phyloP scores from a whole-genome alignment of 2,888 invertebrate species.

The Lysandra coridon region DNA sequence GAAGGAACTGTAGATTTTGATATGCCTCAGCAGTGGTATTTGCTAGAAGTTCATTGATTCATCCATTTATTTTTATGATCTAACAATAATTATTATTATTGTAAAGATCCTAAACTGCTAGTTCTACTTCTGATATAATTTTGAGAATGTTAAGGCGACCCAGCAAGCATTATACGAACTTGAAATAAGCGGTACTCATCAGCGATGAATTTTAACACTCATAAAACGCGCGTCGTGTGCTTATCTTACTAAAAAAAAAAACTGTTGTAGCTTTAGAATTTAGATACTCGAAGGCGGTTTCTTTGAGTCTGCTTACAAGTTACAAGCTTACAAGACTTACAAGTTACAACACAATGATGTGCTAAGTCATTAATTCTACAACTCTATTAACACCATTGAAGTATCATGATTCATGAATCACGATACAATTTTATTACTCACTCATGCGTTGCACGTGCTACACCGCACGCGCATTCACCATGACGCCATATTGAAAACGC shows the following conservation, averaged over 20 bases:
- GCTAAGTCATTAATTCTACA: constrained; percentile 9
- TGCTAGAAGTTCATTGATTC: neutral
- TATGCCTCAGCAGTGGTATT: neutral
- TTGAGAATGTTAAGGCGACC: neutral
- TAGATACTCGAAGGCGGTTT: neutral
- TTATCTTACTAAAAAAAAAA: neutral
- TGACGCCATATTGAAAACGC: constrained; percentile 46
- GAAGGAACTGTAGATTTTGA: constrained; percentile 7
- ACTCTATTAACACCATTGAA: constrained; percentile 7
- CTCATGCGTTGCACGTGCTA: constrained; percentile 37
- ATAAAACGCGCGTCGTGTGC: too few relatives aligned
- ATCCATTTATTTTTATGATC: neutral
- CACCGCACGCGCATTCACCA: constrained; percentile 57
- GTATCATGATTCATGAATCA: neutral
- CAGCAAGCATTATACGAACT: neutral
- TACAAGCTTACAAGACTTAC: neutral
- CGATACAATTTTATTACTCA: constrained; percentile 19
- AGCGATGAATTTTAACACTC: too few relatives aligned
- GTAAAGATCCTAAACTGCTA: neutral
- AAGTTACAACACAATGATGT: neutral
- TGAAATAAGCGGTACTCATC: too few relatives aligned
- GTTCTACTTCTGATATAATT: neutral
- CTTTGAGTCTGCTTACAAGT: neutral
- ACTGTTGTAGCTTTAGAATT: neutral
- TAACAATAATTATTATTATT: neutral